Evolutionary conservation across 2,113 vertebrate species (phyloP).

Genomic region (Rana temporaria): DNA sequence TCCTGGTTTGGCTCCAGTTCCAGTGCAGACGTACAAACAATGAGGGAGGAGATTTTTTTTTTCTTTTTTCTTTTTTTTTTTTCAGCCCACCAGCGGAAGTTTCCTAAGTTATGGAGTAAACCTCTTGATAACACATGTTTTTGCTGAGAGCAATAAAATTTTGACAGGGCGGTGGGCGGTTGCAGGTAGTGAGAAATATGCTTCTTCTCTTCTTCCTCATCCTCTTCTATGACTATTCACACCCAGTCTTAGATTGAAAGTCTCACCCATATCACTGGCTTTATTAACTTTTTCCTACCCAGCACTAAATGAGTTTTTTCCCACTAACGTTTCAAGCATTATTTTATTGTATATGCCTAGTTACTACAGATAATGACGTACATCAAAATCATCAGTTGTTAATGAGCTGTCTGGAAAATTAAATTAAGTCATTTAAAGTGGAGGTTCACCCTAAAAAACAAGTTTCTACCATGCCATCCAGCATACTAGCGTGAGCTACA

Average conservation of each 20-base stretch:
- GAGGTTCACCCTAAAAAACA: no score
- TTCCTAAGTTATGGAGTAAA: background rate
- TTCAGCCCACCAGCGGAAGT: constrained; percentile 46
- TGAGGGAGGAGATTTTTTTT: constrained; percentile 46
- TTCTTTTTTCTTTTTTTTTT: constrained; percentile 9
- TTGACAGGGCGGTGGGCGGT: constrained; percentile 1
- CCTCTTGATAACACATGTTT: constrained; percentile 9
- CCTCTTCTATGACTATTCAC: background rate
- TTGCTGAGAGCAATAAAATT: constrained; percentile 12
- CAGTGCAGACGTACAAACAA: constrained; percentile 38
- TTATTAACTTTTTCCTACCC: background rate
- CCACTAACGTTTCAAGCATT: background rate
- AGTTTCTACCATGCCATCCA: no score
- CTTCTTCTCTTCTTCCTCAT: background rate
- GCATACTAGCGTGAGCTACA: no score
- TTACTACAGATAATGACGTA: no score
- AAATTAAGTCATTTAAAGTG: no score
- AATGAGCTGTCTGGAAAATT: no score
- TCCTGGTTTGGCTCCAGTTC: constrained; percentile 40
- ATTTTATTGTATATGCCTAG: no score
- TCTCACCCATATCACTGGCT: background rate
- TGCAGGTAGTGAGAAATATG: constrained; percentile 4
- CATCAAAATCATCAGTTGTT: no score
- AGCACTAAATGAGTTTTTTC: background rate
- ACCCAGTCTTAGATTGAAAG: constrained; percentile 10